phyloP scores from a whole-genome alignment of 1,140 invertebrate species.

The Drosophila ercepeae region DNA sequence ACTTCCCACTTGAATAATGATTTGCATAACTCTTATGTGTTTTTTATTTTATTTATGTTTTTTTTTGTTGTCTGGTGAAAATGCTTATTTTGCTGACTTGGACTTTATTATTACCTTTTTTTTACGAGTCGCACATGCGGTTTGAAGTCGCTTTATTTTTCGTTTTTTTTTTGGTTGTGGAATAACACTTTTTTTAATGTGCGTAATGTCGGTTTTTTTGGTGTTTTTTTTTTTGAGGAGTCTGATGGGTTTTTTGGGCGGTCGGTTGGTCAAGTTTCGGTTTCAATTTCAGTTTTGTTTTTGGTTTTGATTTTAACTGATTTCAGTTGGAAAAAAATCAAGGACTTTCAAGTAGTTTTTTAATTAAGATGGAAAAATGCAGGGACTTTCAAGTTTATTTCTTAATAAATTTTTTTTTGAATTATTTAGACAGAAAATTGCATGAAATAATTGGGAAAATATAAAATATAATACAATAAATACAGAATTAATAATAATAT shows the following conservation, averaged over 20 bases:
- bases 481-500: too few species aligned
- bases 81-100: slow-evolving; percentile 48
- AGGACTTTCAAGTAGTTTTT: too few species aligned
- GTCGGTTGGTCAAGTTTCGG: neutral
- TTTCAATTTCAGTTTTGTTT: neutral
- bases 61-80: slow-evolving; percentile 20
- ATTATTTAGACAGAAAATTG: too few species aligned
- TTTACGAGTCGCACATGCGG: slow-evolving; percentile 54
- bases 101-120: slow-evolving; percentile 43
- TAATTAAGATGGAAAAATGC: too few species aligned
- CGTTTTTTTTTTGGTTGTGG: neutral
- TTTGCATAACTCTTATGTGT: slow-evolving; percentile 44
- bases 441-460: too few species aligned
- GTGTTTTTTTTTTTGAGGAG: too few species aligned
- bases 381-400: too few species aligned
- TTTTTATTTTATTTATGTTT: slow-evolving; percentile 11
- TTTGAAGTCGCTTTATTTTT: slow-evolving; percentile 21
- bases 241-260: slow-evolving; percentile 8
- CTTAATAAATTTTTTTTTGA: too few species aligned
- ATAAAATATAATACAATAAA: too few species aligned
- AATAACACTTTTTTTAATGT: slow-evolving; percentile 22
- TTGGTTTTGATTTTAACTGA: too few species aligned
- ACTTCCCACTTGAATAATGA: slow-evolving; percentile 22
- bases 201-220: slow-evolving; percentile 23
- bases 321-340: too few species aligned